Base-by-base conservation (phyloP, 2,113 vertebrate genomes). In the Verasper variegatus region DNA sequence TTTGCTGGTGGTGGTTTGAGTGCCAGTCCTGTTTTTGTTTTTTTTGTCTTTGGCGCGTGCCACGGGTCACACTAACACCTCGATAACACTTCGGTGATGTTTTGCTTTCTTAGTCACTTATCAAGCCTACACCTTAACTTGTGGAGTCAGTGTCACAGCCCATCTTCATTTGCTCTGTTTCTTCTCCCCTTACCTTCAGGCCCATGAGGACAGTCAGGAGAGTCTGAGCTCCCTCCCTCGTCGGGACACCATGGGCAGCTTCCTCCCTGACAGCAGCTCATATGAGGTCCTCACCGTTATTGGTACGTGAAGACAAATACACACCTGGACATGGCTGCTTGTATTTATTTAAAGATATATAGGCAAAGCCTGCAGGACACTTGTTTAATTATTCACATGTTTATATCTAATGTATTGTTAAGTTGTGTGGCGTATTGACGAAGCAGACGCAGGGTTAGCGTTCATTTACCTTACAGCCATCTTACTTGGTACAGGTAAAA, bases 121-220 rank as follows among this genome's bases (percentile, higher is more conserved):
- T 79, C 72, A 65, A 51, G 54, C 35, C 49, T 26, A 40, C 42
- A 21, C 65, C 67, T 18, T 27, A 40, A 56, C 15, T 13, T 42
- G 54, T 8, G 20, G 35, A 27, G 27, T 45, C 45, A 12, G 23
- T 17, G 37, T 64, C 40, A 60, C 14, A 58, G 24, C 45, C 27
- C 23, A 14, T 67, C 21, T 76, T 71, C 8, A 72, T 51, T 56
- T 1, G 2, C 15, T 35, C n/a, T 69, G 15, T 72, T 58, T 64
- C 35, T 8, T 58, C 35, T 40, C 61, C 58, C 24, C 23, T 31
- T 61, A 31, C 51, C 78, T 83, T 24, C 89, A 99, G 97, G 92
- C 95, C 93, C 95, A 98, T 98, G 98, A 99, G 89, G 96, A 97
- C 45, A 98, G 97, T 92, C 93, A 91, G 79, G 97, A 98, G 91